phyloP scores from a whole-genome alignment of 2,113 vertebrate genomes.

The Xiphophorus maculatus region DNA sequence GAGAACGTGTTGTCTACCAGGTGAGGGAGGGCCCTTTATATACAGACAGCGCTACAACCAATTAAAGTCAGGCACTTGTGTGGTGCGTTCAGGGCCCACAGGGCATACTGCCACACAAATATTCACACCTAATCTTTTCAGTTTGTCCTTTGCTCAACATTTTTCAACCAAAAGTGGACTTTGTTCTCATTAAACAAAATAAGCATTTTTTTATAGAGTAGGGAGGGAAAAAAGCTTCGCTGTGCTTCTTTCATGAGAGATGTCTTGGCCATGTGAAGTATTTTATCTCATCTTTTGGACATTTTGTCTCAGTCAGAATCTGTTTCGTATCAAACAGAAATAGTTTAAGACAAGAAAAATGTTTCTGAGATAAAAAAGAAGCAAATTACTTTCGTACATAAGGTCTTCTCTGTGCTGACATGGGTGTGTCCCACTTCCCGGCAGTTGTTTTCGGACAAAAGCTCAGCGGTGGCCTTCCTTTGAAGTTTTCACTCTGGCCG shows the following conservation, averaged over 20 bases:
- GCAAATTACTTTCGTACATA: background rate
- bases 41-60: too few relatives aligned
- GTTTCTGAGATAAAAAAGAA: background rate
- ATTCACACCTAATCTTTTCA: background rate
- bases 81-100: too few relatives aligned
- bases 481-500: background rate
- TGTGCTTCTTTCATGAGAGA: background rate
- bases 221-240: background rate
- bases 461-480: background rate
- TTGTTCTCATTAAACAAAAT: conserved; percentile 45
- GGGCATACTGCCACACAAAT: too few relatives aligned
- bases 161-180: conserved; percentile 23
- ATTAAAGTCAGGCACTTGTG: too few relatives aligned
- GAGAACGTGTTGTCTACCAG: too few relatives aligned
- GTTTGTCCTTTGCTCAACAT: background rate
- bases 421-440: background rate
- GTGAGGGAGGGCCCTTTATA: too few relatives aligned
- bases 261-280: background rate
- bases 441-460: background rate
- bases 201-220: conserved; percentile 5
- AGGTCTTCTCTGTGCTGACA: conserved; percentile 5
- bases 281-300: background rate
- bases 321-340: conserved; percentile 3
- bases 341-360: background rate
- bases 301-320: background rate